Base-by-base conservation (phyloP, 2,797 vertebrate genomes). In the Neosilurus hyrtlii region DNA sequence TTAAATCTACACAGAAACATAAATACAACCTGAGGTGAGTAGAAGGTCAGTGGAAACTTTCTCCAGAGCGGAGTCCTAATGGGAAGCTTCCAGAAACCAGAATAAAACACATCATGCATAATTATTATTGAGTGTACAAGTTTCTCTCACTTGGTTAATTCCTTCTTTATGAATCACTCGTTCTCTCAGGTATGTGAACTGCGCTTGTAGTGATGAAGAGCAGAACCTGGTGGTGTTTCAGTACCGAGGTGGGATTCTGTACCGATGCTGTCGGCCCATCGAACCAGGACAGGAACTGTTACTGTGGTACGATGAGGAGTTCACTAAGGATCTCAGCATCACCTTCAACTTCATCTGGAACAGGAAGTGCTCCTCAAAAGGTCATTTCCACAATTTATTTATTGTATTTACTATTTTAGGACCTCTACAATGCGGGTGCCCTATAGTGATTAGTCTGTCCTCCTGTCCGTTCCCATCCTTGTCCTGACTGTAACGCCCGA, bases 151-250 rank as follows among this genome's bases (percentile, higher is more conserved):
- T 43, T 5, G 43, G 43, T 43, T 43, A 30, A 43, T 35, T 20
- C 20, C 15, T 57, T 24, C 3, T 22, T 30, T 54, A 8, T n/a
- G 20, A 49, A 22, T n/a, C 37, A 6, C 49, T 72, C 14, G 49
- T 52, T 35, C 24, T 54, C 52, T 75, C 54, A 75, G 73, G 56
- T 75, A 75, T 14, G 73, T 75, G 54, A 75, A 75, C 35, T 75
- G 73, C 1, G 67, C 67, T n/a, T 18, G 37, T 49, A 70, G 91
- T 7, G 88, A 91, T 0, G 88, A 92, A 43, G 91, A 94, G 67
- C 91, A 92, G 86, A 93, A 92, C 9, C 14, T 72, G 70, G 49
- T 72, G 49, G 49, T 91, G 65, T 92, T 93, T 74, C 93, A 93
- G 70, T 89, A 91, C 81, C 87, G 78, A 54, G 84, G 90, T 24